Percentiles rank a stretch among this genome's conserved stretches.
Evolutionary conservation across 2,888 invertebrate genomes (phyloP).

Genomic region (Phasia obesa): DNA sequence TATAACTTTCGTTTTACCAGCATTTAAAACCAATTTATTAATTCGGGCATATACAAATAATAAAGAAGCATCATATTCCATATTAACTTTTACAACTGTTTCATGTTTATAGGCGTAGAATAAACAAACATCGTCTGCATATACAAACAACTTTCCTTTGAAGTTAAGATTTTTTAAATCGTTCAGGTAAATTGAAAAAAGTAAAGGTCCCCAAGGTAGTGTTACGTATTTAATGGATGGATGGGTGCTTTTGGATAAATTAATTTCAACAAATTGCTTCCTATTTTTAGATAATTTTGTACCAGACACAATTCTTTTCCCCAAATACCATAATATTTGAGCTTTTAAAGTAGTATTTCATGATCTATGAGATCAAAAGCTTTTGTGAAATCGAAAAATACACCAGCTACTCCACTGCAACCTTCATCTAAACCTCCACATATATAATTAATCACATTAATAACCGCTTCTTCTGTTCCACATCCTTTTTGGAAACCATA

Average conservation of each 20-base stretch:
- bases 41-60: too few species aligned
- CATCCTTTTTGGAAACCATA: too few species aligned
- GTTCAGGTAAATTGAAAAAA: too few species aligned
- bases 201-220: too few species aligned
- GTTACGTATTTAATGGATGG: too few species aligned
- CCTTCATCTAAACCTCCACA: neutral
- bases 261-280: neutral
- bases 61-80: too few species aligned
- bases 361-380: too few species aligned
- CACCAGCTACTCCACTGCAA: neutral
- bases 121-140: neutral
- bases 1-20: too few species aligned
- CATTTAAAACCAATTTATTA: neutral
- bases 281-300: conserved; percentile 1
- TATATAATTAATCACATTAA: neutral
- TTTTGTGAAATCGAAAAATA: neutral
- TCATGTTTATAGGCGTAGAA: neutral
- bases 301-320: neutral
- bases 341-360: neutral
- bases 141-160: neutral
- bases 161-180: neutral
- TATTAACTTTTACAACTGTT: too few species aligned
- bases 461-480: too few species aligned
- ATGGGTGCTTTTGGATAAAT: neutral
- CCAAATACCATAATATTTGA: conserved; percentile 2